These are phyloP conservation scores for Parnassius smintheus DNA, from an alignment of 2,888 invertebrate species.

Conservation along the genomic window DNA sequence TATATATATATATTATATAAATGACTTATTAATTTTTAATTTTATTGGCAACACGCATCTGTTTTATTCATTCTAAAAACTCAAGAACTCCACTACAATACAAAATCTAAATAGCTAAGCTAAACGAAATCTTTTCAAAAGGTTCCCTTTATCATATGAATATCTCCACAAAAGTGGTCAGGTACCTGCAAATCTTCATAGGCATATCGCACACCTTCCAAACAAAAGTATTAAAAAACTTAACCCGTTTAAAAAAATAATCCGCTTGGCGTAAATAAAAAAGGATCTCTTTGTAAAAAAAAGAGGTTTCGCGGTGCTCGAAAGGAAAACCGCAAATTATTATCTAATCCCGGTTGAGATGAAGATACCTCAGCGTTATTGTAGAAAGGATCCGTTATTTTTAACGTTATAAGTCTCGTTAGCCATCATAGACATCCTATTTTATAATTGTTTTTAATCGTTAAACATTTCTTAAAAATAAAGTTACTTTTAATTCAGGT, in stretches of 20 bases:
- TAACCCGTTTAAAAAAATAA: conserved; percentile 68
- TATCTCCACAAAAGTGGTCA: conserved; percentile 25
- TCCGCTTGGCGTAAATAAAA: conserved; percentile 69
- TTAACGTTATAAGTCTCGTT: conserved; percentile 15
- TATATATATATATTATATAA: too few species aligned
- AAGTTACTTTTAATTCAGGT: neutral
- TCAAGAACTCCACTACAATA: conserved; percentile 10
- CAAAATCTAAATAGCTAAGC: conserved; percentile 9
- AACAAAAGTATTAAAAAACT: conserved; percentile 46
- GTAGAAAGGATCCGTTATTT: conserved; percentile 33
- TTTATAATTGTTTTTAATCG: neutral
- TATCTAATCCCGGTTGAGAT: conserved; percentile 50
- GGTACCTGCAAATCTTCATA: conserved; percentile 15
- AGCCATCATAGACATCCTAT: conserved; percentile 8
- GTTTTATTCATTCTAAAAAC: conserved; percentile 11
- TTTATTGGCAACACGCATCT: conserved; percentile 7
- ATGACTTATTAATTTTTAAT: too few species aligned
- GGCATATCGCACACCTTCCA: conserved; percentile 9
- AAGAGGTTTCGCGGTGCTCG: conserved; percentile 52
- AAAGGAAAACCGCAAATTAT: conserved; percentile 58
- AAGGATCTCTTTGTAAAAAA: conserved; percentile 44
- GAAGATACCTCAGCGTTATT: conserved; percentile 43
- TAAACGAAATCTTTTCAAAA: conserved; percentile 21
- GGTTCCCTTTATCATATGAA: conserved; percentile 8
- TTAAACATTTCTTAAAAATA: neutral